phyloP scores from a whole-genome alignment of 2,113 vertebrate species.

The Melanostigma gelatinosum region DNA sequence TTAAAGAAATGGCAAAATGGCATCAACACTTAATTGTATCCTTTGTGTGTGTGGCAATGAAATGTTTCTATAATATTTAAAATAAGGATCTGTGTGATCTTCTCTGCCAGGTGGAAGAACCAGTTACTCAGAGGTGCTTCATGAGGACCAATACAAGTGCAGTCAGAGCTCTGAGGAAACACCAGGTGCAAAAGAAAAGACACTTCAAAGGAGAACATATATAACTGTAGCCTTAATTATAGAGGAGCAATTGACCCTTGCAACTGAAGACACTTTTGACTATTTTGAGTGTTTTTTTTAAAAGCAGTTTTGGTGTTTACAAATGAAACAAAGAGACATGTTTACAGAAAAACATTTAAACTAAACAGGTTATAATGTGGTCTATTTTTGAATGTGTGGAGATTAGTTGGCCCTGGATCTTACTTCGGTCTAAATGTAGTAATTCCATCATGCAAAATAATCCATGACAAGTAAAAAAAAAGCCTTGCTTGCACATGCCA shows the following conservation, averaged over 20 bases:
- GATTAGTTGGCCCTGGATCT: not conserved
- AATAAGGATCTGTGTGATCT: not conserved
- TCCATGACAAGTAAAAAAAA: not conserved
- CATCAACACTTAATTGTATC: not conserved
- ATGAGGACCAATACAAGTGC: not conserved
- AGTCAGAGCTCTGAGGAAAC: not conserved
- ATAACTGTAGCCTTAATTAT: not conserved
- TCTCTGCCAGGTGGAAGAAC: not conserved
- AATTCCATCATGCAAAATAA: not conserved
- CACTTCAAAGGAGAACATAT: not conserved
- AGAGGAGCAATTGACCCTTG: not conserved
- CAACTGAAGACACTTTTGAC: not conserved
- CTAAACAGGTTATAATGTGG: not conserved
- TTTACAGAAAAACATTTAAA: not conserved
- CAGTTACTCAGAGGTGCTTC: not conserved
- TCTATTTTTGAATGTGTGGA: not conserved
- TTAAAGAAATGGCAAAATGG: not conserved
- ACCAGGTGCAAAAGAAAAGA: not conserved
- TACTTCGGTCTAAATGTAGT: not conserved
- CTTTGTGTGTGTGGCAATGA: not conserved
- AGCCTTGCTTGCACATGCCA: not conserved
- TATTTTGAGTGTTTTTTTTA: not conserved
- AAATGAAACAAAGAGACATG: not conserved
- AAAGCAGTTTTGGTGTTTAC: not conserved
- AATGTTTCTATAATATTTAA: not conserved